Base-by-base conservation (phyloP, 2,797 vertebrate species). In the Linurgus olivaceus region DNA sequence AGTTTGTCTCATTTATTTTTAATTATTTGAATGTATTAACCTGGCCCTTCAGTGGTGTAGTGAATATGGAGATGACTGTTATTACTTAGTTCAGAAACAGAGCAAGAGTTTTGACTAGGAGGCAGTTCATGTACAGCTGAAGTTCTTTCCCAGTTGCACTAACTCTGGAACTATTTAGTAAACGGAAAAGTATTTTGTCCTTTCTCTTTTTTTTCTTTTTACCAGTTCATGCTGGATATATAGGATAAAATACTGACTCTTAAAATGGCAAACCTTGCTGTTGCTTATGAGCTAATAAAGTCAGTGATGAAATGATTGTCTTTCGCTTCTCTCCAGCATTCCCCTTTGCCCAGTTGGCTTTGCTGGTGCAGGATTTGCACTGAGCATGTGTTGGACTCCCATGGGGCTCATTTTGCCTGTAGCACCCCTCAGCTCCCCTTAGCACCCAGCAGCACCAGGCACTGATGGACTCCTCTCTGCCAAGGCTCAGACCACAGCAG, bases 381-480 rank as follows among this genome's bases (percentile, higher is more conserved):
- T 7, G 23, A 67, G 37, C 29, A 23, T 4, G 16, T 23, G 40
- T 7, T 42, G 40, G 86, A 3, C 24, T 74, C 29, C 40, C 14
- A 3, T 35, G 37, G 84, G 40, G 25, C 21, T 57, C 24, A 4
- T 37, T 55, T 48, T 70, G 23, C 5, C 75, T 42, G 24, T 13
- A 52, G 8, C 35, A 29, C 7, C 3, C 0, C 47, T 50, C 26
- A 37, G 38, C 29, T 33, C 8, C 29, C 40, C 15, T 1, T 3
- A 13, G 24, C 2, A 2, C 11, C 15, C 45, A 17, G 7, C 7
- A 1, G 18, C 54, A 29, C 10, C 0, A 0, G 47, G 52, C n/a
- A 11, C 40, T 31, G 52, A 14, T 1, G 37, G 74, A 7, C 23
- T 33, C 26, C 33, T 51, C 42, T 71, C 83, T 54, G 38, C 6